A percentile compares a stretch with the other conserved stretches of the same genome.
Conservation (phyloP, 2,888 invertebrate species). For the Rosalia funebris region DNA sequence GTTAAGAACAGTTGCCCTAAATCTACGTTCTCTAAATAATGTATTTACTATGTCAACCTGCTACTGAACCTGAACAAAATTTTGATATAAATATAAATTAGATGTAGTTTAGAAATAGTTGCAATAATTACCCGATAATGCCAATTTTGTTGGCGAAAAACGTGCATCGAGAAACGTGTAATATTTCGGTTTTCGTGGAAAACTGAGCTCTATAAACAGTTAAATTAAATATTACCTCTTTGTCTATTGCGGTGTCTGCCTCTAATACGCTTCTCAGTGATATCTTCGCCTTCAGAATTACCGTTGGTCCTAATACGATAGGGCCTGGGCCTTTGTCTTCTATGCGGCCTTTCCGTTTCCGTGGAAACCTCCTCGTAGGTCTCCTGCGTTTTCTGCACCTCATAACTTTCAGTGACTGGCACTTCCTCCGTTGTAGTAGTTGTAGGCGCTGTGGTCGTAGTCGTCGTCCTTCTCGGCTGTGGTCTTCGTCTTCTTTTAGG, state of each 20-base stretch:
- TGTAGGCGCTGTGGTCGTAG: conserved; percentile 38
- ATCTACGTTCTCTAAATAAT: too few species aligned
- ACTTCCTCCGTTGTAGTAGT: conserved; percentile 45
- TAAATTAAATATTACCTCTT: conserved; percentile 33
- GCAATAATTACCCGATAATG: too few species aligned
- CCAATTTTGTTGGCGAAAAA: too few species aligned
- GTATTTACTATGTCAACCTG: too few species aligned
- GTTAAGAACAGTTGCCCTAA: too few species aligned
- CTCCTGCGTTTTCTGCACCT: conserved; percentile 50
- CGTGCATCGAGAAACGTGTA: too few species aligned
- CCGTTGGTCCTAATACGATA: conserved; percentile 20
- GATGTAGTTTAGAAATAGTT: too few species aligned
- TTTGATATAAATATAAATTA: too few species aligned
- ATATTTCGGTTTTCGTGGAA: too few species aligned
- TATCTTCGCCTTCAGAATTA: conserved; percentile 28
- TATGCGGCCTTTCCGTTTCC: conserved; percentile 47
- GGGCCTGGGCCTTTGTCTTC: conserved; percentile 47
- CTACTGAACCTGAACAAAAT: too few species aligned
- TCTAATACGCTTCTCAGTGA: conserved; percentile 30
- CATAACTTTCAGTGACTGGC: conserved; percentile 47
- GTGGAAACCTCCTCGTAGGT: conserved; percentile 40
- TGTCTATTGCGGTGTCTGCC: conserved; percentile 35
- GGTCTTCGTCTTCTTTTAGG: conserved; percentile 42
- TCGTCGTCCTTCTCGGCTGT: conserved; percentile 42
- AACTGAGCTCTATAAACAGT: too few species aligned